Evolutionary conservation across 2,113 vertebrate species (phyloP).

Genomic region (Podilymbus podiceps): DNA sequence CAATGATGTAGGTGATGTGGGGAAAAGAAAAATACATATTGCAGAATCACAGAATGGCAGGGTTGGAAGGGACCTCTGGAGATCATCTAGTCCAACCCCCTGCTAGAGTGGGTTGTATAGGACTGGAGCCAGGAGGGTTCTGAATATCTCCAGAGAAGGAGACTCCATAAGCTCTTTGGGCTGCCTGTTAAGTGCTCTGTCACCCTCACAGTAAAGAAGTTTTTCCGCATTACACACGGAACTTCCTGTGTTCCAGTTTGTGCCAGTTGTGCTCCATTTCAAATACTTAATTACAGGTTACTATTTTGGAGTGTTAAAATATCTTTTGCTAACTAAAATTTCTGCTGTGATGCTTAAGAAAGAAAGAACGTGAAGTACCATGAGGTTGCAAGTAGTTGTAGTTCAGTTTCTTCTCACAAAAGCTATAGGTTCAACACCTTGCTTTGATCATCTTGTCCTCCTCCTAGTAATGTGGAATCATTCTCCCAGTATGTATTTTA

Average conservation of each 20-base stretch:
- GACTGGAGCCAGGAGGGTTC: too few species aligned
- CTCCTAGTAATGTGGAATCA: neutral
- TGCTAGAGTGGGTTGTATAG: too few species aligned
- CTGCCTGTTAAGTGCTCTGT: too few species aligned
- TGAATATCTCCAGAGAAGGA: too few species aligned
- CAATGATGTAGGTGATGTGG: neutral
- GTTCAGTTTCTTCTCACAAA: neutral
- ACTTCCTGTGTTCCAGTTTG: too few species aligned
- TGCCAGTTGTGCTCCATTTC: neutral
- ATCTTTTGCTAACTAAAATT: neutral
- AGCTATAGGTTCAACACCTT: neutral
- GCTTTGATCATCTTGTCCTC: neutral
- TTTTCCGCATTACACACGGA: too few species aligned
- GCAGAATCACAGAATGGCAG: too few species aligned
- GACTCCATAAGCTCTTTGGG: too few species aligned
- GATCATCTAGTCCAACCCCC: too few species aligned
- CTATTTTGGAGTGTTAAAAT: neutral
- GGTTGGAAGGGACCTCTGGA: too few species aligned
- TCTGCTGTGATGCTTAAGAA: neutral
- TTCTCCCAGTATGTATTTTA: neutral
- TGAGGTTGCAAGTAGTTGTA: neutral
- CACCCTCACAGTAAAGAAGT: too few species aligned
- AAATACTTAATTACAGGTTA: neutral
- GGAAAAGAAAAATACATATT: neutral
- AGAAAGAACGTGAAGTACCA: neutral